Evolutionary conservation across 1,140 invertebrate genomes (phyloP).

Genomic region (Drosophila ohnishii): DNA sequence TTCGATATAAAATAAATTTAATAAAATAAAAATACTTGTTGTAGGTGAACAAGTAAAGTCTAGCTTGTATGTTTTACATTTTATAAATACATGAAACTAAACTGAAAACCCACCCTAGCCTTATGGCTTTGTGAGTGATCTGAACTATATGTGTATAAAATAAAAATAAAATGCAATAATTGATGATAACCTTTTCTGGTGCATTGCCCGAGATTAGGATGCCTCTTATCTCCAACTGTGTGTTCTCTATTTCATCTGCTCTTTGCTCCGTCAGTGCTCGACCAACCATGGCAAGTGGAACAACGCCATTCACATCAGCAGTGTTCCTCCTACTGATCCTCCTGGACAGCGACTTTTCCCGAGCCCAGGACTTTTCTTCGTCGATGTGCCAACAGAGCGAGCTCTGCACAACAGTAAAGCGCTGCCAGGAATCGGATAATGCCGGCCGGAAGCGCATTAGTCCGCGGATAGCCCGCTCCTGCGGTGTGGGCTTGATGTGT

Average conservation of each 20-base stretch:
- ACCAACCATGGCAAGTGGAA: background rate
- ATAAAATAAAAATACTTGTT: background rate
- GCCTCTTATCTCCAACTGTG: constrained; percentile 13
- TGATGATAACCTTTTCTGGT: constrained; percentile 29
- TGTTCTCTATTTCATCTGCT: background rate
- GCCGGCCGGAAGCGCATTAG: constrained; percentile 42
- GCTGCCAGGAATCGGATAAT: constrained; percentile 56
- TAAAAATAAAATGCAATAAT: background rate
- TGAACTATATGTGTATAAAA: no score
- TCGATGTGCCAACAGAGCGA: constrained; percentile 34
- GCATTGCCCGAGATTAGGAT: constrained; percentile 19
- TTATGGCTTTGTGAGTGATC: background rate
- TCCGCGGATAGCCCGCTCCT: constrained; percentile 41
- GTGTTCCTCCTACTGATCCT: constrained; percentile 20
- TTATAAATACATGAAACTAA: background rate
- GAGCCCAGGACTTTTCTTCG: constrained; percentile 17
- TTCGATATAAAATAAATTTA: background rate
- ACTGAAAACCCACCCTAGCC: background rate
- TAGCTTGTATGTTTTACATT: background rate
- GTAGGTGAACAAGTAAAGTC: no score
- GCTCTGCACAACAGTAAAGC: constrained; percentile 45
- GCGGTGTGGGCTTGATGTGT: constrained; percentile 40
- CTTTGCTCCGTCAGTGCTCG: constrained; percentile 6
- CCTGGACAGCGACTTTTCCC: background rate
- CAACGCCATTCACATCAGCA: background rate